These are phyloP conservation scores for Drosophila ambigua DNA, from an alignment of 1,140 invertebrate species.

Conservation along the genomic window DNA sequence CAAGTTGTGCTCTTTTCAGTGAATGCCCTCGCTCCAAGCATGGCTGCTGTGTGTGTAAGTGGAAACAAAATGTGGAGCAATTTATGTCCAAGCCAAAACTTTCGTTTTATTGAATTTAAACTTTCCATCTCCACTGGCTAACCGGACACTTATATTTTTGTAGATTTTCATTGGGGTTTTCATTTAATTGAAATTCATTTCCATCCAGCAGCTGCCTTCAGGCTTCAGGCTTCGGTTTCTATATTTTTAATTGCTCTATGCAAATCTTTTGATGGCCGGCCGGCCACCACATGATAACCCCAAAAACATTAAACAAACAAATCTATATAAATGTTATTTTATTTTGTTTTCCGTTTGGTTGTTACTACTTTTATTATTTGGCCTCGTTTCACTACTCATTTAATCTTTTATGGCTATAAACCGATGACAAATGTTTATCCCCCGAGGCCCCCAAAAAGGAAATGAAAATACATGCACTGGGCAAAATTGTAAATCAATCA, in stretches of 20 bases:
- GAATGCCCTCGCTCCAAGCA: too few species aligned
- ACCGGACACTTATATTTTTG: constrained; percentile 21
- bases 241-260: constrained; percentile 41
- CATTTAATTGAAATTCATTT: constrained; percentile 46
- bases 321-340: constrained; percentile 26
- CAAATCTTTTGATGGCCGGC: constrained; percentile 1
- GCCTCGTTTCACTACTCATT: constrained; percentile 31
- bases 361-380: constrained; percentile 20
- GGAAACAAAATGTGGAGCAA: constrained; percentile 23
- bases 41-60: constrained; percentile 9
- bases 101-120: constrained; percentile 44
- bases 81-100: constrained; percentile 31
- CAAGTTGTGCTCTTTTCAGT: constrained; percentile 36
- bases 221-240: constrained; percentile 12
- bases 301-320: constrained; percentile 14
- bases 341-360: not conserved
- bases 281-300: not conserved
- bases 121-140: constrained; percentile 13
- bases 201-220: constrained; percentile 1
- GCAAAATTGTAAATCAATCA: constrained; percentile 48
- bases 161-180: constrained; percentile 20
- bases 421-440: constrained; percentile 45
- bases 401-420: constrained; percentile 38
- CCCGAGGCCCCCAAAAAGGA: constrained; percentile 13
- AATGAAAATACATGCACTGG: constrained; percentile 22